Evolutionary conservation across 2,113 vertebrate species (phyloP).

Genomic region (Dascyllus trimaculatus): DNA sequence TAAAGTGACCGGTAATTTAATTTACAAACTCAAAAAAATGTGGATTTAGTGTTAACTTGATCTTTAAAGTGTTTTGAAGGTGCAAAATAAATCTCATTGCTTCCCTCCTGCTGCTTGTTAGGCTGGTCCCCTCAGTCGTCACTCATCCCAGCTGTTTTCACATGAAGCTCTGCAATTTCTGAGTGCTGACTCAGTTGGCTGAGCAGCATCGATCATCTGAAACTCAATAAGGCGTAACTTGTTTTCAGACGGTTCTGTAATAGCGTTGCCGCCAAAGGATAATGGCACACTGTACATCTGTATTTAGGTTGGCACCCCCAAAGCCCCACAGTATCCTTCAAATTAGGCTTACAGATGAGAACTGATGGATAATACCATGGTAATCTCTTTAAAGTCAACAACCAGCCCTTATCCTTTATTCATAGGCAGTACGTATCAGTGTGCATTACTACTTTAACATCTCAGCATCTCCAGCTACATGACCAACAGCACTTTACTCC

Average conservation of each 20-base stretch:
- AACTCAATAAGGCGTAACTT: conserved; percentile 39
- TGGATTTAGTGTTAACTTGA: neutral
- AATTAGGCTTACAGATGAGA: conserved; percentile 11
- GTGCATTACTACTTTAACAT: conserved; percentile 42
- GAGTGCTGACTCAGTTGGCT: conserved; percentile 23
- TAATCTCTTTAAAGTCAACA: conserved; percentile 38
- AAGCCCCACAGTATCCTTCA: neutral
- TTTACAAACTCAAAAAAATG: neutral
- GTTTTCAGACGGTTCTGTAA: conserved; percentile 32
- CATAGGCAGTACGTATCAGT: conserved; percentile 11
- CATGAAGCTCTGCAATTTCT: conserved; percentile 1
- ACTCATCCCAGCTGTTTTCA: conserved; percentile 13
- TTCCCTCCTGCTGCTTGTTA: conserved; percentile 5
- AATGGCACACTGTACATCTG: conserved; percentile 18
- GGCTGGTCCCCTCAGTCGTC: conserved; percentile 8
- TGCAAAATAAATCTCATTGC: neutral
- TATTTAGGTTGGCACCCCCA: conserved; percentile 21
- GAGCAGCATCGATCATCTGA: conserved; percentile 34
- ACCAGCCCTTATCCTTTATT: conserved; percentile 24
- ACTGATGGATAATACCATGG: conserved; percentile 11
- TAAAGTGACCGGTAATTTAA: neutral
- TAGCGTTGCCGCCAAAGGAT: neutral
- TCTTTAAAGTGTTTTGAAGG: neutral
- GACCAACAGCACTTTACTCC: conserved; percentile 33
- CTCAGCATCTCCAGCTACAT: conserved; percentile 24